These are phyloP conservation scores for Bombus huntii DNA, from an alignment of 1,140 invertebrate species.

Conservation along the genomic window DNA sequence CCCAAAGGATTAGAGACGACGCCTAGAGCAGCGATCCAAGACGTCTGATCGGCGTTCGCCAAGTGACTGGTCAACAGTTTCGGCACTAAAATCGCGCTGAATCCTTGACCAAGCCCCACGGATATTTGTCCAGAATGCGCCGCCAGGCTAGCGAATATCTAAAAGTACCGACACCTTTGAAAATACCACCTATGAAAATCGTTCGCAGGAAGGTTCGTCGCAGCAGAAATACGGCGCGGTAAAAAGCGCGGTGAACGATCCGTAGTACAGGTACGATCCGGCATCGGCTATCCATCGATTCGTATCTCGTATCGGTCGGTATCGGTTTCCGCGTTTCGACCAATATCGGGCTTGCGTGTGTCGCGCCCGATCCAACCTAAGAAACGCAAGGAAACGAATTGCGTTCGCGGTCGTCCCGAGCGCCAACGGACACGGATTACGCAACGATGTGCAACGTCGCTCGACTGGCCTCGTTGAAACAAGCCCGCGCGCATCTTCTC, in stretches of 20 bases:
- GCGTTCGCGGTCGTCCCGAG: too few species aligned
- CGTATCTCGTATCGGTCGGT: too few species aligned
- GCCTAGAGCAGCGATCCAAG: slow-evolving; percentile 89
- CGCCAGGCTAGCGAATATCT: slow-evolving; percentile 87
- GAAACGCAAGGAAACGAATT: too few species aligned
- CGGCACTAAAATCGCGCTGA: slow-evolving; percentile 88
- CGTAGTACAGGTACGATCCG: too few species aligned
- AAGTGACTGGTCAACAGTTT: slow-evolving; percentile 84
- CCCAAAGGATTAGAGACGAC: slow-evolving; percentile 89
- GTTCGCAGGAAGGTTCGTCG: too few species aligned
- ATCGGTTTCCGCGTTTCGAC: neutral
- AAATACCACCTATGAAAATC: neutral
- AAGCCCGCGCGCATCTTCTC: slow-evolving; percentile 25
- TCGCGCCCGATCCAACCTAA: neutral
- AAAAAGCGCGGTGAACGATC: neutral
- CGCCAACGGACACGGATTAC: too few species aligned
- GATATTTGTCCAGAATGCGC: slow-evolving; percentile 89
- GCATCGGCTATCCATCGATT: neutral
- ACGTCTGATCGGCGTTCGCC: slow-evolving; percentile 84
- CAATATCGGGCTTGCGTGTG: slow-evolving; percentile 1
- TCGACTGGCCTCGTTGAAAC: slow-evolving; percentile 19
- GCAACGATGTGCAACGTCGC: neutral
- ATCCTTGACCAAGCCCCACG: slow-evolving; percentile 89
- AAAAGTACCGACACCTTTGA: neutral
- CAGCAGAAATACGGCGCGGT: too few species aligned